Evolutionary conservation across 2,113 vertebrate species (phyloP).

Genomic region (Melanocharis versteri): DNA sequence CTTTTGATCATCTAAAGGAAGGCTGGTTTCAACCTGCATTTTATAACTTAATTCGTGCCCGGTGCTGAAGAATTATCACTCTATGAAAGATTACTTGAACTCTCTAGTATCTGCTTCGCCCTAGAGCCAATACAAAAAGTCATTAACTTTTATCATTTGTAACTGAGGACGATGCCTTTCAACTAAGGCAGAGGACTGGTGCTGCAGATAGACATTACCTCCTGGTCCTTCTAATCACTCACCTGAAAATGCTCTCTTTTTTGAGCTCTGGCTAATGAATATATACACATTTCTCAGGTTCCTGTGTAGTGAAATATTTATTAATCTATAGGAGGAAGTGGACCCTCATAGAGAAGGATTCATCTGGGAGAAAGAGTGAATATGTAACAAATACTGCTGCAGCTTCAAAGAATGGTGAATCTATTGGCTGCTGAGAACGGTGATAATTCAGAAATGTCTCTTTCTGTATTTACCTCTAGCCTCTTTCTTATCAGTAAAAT

Average conservation of each 20-base stretch:
- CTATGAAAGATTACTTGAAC: background rate
- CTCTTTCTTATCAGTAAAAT: background rate
- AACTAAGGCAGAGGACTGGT: background rate
- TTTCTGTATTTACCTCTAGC: background rate
- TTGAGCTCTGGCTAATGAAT: background rate
- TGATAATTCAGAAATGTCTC: background rate
- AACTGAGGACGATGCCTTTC: background rate
- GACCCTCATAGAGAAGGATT: background rate
- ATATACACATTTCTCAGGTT: background rate
- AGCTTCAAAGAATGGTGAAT: background rate
- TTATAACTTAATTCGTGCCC: background rate
- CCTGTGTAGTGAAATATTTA: background rate
- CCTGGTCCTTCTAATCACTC: background rate
- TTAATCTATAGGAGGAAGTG: background rate
- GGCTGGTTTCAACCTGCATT: background rate
- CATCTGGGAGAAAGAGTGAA: background rate
- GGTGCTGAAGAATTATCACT: background rate
- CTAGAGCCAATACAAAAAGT: background rate
- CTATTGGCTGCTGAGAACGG: background rate
- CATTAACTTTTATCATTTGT: background rate
- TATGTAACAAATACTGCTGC: background rate
- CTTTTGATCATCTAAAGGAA: background rate
- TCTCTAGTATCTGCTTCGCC: background rate
- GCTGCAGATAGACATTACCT: background rate
- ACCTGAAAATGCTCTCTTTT: background rate